These are phyloP conservation scores for Ceratoteleas bidentatus DNA, from an alignment of 1,140 invertebrate genomes.

Conservation along the genomic window DNA sequence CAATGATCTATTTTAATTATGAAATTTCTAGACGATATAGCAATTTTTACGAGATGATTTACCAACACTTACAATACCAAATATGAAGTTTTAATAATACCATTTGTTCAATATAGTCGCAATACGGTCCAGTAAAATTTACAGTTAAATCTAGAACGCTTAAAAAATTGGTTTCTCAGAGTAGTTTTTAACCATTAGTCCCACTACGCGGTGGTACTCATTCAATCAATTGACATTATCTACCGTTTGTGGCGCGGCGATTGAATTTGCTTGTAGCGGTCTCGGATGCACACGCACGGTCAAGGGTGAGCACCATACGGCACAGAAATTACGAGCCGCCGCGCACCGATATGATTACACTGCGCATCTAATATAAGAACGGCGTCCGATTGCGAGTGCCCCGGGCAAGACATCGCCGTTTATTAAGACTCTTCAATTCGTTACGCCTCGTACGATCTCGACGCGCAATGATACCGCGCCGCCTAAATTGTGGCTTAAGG, in stretches of 20 bases:
- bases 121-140: no score
- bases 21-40: no score
- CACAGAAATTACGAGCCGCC: conserved; percentile 58
- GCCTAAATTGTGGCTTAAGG: conserved; percentile 14
- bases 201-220: conserved; percentile 9
- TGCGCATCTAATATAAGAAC: conserved; percentile 49
- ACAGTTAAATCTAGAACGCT: no score
- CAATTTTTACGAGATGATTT: no score
- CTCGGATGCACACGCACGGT: conserved; percentile 57
- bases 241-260: conserved; percentile 57
- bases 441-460: conserved; percentile 37
- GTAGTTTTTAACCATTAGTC: no score
- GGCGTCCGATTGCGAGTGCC: conserved; percentile 53
- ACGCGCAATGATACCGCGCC: conserved; percentile 34
- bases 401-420: conserved; percentile 52
- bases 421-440: conserved; percentile 55
- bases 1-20: no score
- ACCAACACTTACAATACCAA: no score
- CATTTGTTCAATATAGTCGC: no score
- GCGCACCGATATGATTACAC: conserved; percentile 66
- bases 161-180: no score
- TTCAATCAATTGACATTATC: conserved; percentile 58
- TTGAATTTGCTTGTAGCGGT: conserved; percentile 59
- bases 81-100: no score
- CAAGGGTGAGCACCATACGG: conserved; percentile 57